These are phyloP conservation scores for Eretmocerus hayati DNA, from an alignment of 2,888 invertebrate genomes.

Conservation along the genomic window DNA sequence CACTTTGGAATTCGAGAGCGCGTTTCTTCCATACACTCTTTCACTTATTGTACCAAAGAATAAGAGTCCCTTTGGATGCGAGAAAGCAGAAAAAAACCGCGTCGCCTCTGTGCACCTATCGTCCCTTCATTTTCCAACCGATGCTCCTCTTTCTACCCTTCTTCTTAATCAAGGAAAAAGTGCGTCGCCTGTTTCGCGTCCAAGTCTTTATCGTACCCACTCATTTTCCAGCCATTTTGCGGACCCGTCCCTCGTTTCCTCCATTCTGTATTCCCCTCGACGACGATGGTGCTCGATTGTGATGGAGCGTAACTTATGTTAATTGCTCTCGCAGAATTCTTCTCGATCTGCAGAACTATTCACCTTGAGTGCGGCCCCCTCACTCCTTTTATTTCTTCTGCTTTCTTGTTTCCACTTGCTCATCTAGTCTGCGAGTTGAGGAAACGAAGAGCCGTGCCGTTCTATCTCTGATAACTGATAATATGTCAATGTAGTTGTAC, in stretches of 20 bases:
- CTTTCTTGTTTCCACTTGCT: neutral
- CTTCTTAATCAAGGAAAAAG: conserved; percentile 21
- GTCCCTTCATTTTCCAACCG: neutral
- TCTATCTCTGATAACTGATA: too few species aligned
- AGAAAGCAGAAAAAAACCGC: conserved; percentile 7
- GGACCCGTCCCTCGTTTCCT: neutral
- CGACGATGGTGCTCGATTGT: conserved; percentile 2
- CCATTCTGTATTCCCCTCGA: neutral
- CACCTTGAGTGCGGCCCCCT: neutral
- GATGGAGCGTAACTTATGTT: conserved; percentile 8
- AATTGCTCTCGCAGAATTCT: conserved; percentile 3
- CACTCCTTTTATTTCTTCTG: neutral
- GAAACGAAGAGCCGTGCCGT: too few species aligned
- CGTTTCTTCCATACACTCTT: too few species aligned
- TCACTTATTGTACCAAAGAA: too few species aligned
- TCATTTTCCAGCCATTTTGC: neutral
- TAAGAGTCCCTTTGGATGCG: neutral
- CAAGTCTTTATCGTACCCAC: conserved; percentile 10
- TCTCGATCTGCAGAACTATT: neutral
- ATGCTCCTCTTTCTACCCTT: neutral
- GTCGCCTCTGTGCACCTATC: neutral
- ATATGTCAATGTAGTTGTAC: too few species aligned
- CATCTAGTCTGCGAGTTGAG: too few species aligned
- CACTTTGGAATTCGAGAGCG: conserved; percentile 21
- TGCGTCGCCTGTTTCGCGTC: conserved; percentile 14